phyloP scores from a whole-genome alignment of 1,140 invertebrate species.

The Philotrypesis tridentata region DNA sequence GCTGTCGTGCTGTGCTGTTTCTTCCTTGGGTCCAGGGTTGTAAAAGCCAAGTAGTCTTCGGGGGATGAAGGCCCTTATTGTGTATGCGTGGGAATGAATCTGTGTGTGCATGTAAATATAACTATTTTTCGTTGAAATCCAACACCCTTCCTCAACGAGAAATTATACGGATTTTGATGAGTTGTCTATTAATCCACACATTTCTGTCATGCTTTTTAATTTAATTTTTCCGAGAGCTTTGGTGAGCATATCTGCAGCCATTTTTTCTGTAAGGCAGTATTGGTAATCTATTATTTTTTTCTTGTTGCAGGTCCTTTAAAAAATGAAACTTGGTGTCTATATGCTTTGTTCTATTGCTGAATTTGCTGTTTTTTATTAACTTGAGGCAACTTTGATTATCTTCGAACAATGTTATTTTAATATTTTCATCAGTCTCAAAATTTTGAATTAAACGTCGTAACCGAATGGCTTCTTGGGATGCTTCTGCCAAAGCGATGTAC shows the following conservation, averaged over 20 bases:
- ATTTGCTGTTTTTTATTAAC: conserved; percentile 44
- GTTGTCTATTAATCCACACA: too few relatives aligned
- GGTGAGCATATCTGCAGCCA: conserved; percentile 53
- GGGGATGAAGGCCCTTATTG: too few relatives aligned
- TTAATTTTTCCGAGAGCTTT: conserved; percentile 39
- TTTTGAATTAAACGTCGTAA: conserved; percentile 15
- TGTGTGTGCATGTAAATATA: too few relatives aligned
- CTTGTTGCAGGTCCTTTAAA: conserved; percentile 45
- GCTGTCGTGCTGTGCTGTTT: too few relatives aligned
- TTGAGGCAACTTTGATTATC: conserved; percentile 53
- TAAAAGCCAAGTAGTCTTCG: too few relatives aligned
- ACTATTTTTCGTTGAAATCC: not conserved
- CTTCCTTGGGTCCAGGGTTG: too few relatives aligned
- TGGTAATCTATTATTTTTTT: not conserved
- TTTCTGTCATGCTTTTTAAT: not conserved
- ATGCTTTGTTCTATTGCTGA: conserved; percentile 49
- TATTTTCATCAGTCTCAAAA: too few relatives aligned
- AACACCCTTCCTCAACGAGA: not conserved
- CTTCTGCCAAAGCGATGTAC: conserved; percentile 49
- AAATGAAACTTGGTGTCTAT: conserved; percentile 52
- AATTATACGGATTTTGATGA: not conserved
- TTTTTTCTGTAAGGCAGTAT: conserved; percentile 51
- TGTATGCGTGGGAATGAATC: too few relatives aligned
- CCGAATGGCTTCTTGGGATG: conserved; percentile 48
- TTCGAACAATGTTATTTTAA: too few relatives aligned